Conservation (phyloP, 2,888 invertebrate genomes). For the Apotomis turbidana region DNA sequence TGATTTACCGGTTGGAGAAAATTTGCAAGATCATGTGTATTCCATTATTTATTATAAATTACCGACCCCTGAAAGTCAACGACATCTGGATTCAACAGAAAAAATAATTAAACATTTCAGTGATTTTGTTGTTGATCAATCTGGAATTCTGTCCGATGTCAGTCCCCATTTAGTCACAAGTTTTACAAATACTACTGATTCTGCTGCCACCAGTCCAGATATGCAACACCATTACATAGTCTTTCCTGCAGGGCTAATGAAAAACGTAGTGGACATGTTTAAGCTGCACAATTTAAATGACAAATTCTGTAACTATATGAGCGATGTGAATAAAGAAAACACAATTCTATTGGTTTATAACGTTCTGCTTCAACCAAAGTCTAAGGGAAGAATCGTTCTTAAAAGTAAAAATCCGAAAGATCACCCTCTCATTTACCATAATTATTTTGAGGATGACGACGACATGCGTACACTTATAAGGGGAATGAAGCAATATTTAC, state of each 20-base stretch:
- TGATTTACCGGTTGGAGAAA: constrained; percentile 79
- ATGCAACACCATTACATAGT: constrained; percentile 63
- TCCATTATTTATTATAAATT: constrained; percentile 65
- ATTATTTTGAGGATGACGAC: constrained; percentile 83
- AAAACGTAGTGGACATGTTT: constrained; percentile 57
- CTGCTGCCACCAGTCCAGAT: constrained; percentile 60
- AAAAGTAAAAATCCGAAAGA: constrained; percentile 86
- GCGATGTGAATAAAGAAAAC: constrained; percentile 57
- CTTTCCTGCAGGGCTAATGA: constrained; percentile 55
- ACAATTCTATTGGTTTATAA: constrained; percentile 76
- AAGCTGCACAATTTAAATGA: constrained; percentile 56
- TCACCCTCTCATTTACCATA: constrained; percentile 86
- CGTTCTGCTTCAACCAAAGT: constrained; percentile 86
- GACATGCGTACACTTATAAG: constrained; percentile 73
- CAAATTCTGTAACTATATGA: constrained; percentile 45
- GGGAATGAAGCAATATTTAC: constrained; percentile 55
- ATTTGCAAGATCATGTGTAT: constrained; percentile 80
- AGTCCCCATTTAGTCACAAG: constrained; percentile 64
- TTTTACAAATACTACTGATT: constrained; percentile 64
- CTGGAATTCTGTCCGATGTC: constrained; percentile 75
- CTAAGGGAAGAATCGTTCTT: constrained; percentile 87
- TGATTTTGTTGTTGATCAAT: constrained; percentile 74
- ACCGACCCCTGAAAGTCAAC: constrained; percentile 51
- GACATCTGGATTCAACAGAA: constrained; percentile 51
- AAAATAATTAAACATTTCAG: constrained; percentile 60